Base-by-base conservation (phyloP, 2,888 invertebrate genomes). In the Tenodera sinensis region DNA sequence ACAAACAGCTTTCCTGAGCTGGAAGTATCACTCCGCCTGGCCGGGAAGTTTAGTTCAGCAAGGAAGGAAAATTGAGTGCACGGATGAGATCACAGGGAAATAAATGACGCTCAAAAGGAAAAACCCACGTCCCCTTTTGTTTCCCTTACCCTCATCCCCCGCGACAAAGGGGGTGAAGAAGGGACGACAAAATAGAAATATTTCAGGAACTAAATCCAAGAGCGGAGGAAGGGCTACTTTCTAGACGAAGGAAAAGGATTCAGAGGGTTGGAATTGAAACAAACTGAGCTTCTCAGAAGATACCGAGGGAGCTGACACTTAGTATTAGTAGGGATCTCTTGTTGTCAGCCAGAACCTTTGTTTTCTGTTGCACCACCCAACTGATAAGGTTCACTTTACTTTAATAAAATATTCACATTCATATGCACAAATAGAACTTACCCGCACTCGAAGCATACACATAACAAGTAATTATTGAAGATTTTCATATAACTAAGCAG, bases 131-230 rank as follows among this genome's bases (percentile, higher is more conserved):
- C 88, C 27, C n/a, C 83, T n/a, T 47, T 84, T 88, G 84, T 83
- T 83, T 88, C 83, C 84, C 34, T 88, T 54, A 54, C 85, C 54
- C 54, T 20, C 28, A 30, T 28, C 71, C 87, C 85, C 88, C 47
- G 34, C 71, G 28, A 30, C n/a, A 34, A 30, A 25, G 20, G 54
- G 54, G 54, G 54, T 71, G 54, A 71, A 71, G 54, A 71, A 71
- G 54, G 15, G 81, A 84, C 88, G 88, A 88, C 27, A 84, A 84
- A 88, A 85, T 81, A 88, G 88, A 89, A 87, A 89, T 89, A 89
- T 89, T 89, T 89, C 87, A 89, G 81, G 83, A 71, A 34, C 87
- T 85, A 89, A 87, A 83, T 82, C 84, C 89, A 84, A 86, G 54
- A 86, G 54, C 81, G 89, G 84, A 83, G 54, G 89, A 87, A 83